Conservation (phyloP, 2,113 vertebrate species). For the Lophius piscatorius region DNA sequence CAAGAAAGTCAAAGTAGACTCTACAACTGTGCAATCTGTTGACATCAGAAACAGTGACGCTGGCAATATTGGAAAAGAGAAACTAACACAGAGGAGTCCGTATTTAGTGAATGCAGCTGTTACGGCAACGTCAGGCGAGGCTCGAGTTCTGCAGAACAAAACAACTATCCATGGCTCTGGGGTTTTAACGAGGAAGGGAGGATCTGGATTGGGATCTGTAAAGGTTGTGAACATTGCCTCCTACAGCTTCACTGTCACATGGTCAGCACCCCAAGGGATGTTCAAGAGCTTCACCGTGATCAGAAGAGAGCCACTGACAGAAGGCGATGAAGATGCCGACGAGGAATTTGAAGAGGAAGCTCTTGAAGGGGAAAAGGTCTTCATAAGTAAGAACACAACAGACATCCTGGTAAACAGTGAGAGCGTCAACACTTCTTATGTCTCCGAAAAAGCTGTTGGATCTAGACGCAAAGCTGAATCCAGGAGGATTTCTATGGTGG, state of each 20-base stretch:
- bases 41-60: constrained; percentile 38
- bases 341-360: constrained; percentile 57
- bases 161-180: constrained; percentile 25
- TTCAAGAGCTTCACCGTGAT: constrained; percentile 84
- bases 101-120: constrained; percentile 47
- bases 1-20: constrained; percentile 52
- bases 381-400: constrained; percentile 40
- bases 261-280: constrained; percentile 80
- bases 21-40: constrained; percentile 22
- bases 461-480: constrained; percentile 56
- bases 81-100: constrained; percentile 41
- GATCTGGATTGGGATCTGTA: constrained; percentile 64
- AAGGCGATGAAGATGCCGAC: constrained; percentile 43
- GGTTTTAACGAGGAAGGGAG: constrained; percentile 39
- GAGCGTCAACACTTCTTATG: constrained; percentile 39
- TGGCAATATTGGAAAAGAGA: constrained; percentile 40
- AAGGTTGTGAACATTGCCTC: constrained; percentile 68
- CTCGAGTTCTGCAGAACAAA: constrained; percentile 39
- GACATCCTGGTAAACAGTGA: constrained; percentile 49
- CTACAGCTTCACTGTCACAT: constrained; percentile 74
- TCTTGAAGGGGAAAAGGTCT: constrained; percentile 33
- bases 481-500: constrained; percentile 71
- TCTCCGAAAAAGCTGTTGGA: constrained; percentile 45
- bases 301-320: constrained; percentile 63
- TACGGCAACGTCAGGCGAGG: constrained; percentile 22